phyloP scores from a whole-genome alignment of 2,888 invertebrate genomes.

The Baronia brevicornis region DNA sequence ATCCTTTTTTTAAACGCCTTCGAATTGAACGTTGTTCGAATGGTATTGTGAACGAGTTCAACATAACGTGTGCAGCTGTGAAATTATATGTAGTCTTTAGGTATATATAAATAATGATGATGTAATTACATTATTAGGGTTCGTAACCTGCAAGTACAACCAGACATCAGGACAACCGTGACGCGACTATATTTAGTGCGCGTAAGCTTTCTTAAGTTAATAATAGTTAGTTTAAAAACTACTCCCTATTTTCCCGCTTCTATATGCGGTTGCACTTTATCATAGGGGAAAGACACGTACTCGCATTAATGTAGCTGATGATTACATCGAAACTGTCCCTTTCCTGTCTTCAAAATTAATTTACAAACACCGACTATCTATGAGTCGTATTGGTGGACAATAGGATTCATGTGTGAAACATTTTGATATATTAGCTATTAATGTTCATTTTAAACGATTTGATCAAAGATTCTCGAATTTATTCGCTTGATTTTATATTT shows the following conservation, averaged over 20 bases:
- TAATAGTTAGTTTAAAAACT: slow-evolving; percentile 40
- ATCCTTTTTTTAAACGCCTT: slow-evolving; percentile 10
- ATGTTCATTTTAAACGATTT: too few species aligned
- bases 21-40: too few species aligned
- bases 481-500: too few species aligned
- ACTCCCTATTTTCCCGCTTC: slow-evolving; percentile 17
- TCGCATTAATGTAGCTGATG: slow-evolving; percentile 19
- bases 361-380: too few species aligned
- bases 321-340: too few species aligned
- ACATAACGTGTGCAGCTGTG: neutral
- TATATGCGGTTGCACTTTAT: neutral
- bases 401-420: too few species aligned
- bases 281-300: slow-evolving; percentile 1
- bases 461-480: too few species aligned
- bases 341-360: too few species aligned
- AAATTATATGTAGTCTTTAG: neutral
- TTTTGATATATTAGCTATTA: too few species aligned
- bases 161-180: slow-evolving; percentile 40
- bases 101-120: slow-evolving; percentile 1
- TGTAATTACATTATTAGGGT: slow-evolving; percentile 12
- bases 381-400: too few species aligned
- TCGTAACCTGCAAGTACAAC: slow-evolving; percentile 21
- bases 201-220: slow-evolving; percentile 23
- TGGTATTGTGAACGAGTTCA: too few species aligned
- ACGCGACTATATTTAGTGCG: slow-evolving; percentile 32